These are phyloP conservation scores for Holothuria scabra DNA, from an alignment of 53 echinoderm and acorn worm species.

Conservation along the genomic window DNA sequence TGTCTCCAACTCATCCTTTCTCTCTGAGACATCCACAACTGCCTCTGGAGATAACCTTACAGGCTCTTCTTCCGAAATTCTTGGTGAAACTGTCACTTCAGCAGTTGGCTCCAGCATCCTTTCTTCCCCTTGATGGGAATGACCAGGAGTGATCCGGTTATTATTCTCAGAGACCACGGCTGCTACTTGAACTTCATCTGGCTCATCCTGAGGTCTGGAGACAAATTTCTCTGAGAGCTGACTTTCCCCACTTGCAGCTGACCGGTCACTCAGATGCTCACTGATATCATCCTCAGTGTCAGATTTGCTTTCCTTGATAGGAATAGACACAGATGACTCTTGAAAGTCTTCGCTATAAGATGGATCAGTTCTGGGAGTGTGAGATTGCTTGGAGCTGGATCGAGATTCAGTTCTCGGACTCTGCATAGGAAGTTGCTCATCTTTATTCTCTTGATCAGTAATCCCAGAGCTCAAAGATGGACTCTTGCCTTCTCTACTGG, in stretches of 20 bases:
- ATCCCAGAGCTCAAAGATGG: not conserved
- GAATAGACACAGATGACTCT: slow-evolving; percentile 67
- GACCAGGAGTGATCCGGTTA: not conserved
- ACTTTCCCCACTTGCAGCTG: slow-evolving; percentile 65
- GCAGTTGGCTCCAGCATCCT: not conserved
- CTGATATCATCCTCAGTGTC: slow-evolving; percentile 97
- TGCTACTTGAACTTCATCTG: slow-evolving; percentile 17
- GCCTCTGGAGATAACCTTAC: not conserved
- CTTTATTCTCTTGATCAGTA: not conserved
- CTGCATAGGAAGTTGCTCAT: slow-evolving; percentile 5
- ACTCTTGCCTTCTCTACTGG: slow-evolving; percentile 13
- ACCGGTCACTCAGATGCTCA: slow-evolving; percentile 83
- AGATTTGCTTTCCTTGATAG: slow-evolving; percentile 61
- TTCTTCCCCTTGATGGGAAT: slow-evolving; percentile 11
- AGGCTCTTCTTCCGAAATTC: slow-evolving; percentile 18
- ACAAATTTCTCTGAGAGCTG: slow-evolving; percentile 55
- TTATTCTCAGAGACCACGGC: not conserved
- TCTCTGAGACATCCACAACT: slow-evolving; percentile 1
- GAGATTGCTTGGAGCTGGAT: slow-evolving; percentile 67
- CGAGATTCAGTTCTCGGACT: slow-evolving; percentile 45
- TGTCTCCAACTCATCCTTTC: slow-evolving; percentile 50
- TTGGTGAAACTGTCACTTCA: slow-evolving; percentile 51
- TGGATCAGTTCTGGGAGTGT: slow-evolving; percentile 54
- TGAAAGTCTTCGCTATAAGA: slow-evolving; percentile 85
- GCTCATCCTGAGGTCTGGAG: slow-evolving; percentile 20